These are phyloP conservation scores for Aradophagus sp. DNA, from an alignment of 1,140 invertebrate species.

Conservation along the genomic window DNA sequence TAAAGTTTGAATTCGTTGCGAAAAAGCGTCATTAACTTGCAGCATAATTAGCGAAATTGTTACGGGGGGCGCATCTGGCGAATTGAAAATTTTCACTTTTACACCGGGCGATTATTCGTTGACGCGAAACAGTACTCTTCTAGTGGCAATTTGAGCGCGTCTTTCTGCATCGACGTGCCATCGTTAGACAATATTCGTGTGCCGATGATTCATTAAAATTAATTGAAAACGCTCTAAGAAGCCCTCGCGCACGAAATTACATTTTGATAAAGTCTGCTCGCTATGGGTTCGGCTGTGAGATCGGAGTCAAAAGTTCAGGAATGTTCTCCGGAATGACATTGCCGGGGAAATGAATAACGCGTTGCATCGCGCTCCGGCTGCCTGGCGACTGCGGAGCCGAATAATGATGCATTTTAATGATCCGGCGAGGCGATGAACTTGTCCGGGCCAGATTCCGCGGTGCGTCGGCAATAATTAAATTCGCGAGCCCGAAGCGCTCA, in stretches of 20 bases:
- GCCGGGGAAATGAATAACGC: slow-evolving; percentile 27
- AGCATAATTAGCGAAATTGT: too few relatives aligned
- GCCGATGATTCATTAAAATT: slow-evolving; percentile 55
- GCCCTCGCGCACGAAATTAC: slow-evolving; percentile 34
- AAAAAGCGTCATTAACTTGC: too few relatives aligned
- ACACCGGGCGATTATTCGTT: too few relatives aligned
- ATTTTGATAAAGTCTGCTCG: slow-evolving; percentile 47
- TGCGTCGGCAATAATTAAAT: slow-evolving; percentile 49
- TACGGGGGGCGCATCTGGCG: too few relatives aligned
- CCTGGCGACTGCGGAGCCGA: slow-evolving; percentile 19
- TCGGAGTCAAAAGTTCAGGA: slow-evolving; percentile 45
- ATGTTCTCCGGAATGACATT: slow-evolving; percentile 14
- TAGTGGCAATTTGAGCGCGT: too few relatives aligned
- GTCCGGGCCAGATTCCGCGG: slow-evolving; percentile 16
- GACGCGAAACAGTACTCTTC: too few relatives aligned
- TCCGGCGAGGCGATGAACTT: slow-evolving; percentile 35
- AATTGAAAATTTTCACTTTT: too few relatives aligned
- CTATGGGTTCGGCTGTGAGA: too few relatives aligned
- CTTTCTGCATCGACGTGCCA: too few relatives aligned
- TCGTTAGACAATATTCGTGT: slow-evolving; percentile 39
- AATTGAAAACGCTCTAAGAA: slow-evolving; percentile 51
- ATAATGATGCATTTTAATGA: slow-evolving; percentile 56
- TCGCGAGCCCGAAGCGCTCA: too few relatives aligned
- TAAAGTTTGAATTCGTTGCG: too few relatives aligned
- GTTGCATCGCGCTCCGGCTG: slow-evolving; percentile 20